These are phyloP conservation scores for Pangasius macronema DNA, from an alignment of 2,797 vertebrate genomes.

Conservation along the genomic window DNA sequence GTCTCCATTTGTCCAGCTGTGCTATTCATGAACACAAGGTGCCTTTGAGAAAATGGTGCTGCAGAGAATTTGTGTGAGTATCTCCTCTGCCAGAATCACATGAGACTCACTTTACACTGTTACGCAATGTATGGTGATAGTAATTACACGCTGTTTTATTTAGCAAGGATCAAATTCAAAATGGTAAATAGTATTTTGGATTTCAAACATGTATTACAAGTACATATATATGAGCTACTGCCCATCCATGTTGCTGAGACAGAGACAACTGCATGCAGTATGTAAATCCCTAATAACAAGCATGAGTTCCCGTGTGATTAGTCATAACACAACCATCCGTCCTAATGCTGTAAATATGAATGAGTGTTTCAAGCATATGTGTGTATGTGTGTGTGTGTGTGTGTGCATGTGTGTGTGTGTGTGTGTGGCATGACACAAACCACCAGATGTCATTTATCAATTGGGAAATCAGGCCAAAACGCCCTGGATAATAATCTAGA, in stretches of 20 bases:
- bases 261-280: neutral
- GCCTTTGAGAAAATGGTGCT: slow-evolving; percentile 21
- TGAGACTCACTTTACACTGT: neutral
- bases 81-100: slow-evolving; percentile 9
- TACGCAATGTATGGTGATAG: neutral
- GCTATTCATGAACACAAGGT: slow-evolving; percentile 23
- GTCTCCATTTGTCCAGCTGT: slow-evolving; percentile 12
- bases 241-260: neutral
- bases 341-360: slow-evolving; percentile 8
- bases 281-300: neutral
- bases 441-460: slow-evolving; percentile 44
- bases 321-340: slow-evolving; percentile 1
- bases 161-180: neutral
- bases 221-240: neutral
- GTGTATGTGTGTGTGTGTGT: slow-evolving; percentile 3
- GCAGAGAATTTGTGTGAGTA: neutral
- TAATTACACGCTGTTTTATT: neutral
- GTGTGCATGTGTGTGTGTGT: slow-evolving; percentile 8
- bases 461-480: slow-evolving; percentile 44
- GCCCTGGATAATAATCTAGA: slow-evolving; percentile 33
- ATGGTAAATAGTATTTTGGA: neutral
- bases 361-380: slow-evolving; percentile 15
- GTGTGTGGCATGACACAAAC: slow-evolving; percentile 7
- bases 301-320: slow-evolving; percentile 9
- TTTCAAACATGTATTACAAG: neutral